These are phyloP conservation scores for Agrilus mali DNA, from an alignment of 2,888 invertebrate species.

Conservation along the genomic window DNA sequence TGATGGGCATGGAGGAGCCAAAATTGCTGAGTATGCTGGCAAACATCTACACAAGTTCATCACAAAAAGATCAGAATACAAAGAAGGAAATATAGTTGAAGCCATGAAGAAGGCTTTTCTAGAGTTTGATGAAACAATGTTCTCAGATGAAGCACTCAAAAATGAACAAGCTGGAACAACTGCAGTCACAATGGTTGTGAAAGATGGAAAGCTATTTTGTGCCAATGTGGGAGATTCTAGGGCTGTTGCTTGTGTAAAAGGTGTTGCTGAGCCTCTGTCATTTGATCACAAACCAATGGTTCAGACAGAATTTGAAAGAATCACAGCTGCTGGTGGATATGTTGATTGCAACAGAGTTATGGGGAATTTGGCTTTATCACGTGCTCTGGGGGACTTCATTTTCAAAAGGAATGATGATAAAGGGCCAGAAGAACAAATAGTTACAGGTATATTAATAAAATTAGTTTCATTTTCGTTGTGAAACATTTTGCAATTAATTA, in stretches of 20 bases:
- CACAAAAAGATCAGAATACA: slow-evolving; percentile 68
- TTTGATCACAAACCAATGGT: slow-evolving; percentile 95
- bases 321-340: slow-evolving; percentile 91
- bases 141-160: slow-evolving; percentile 72
- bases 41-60: slow-evolving; percentile 90
- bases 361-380: slow-evolving; percentile 89
- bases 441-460: slow-evolving; percentile 74
- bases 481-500: too few relatives aligned
- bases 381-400: slow-evolving; percentile 93
- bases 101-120: slow-evolving; percentile 74
- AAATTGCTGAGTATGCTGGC: slow-evolving; percentile 89
- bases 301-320: slow-evolving; percentile 74
- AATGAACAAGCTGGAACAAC: slow-evolving; percentile 94
- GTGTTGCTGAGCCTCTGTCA: slow-evolving; percentile 64
- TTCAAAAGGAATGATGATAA: slow-evolving; percentile 86
- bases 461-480: too few relatives aligned
- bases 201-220: slow-evolving; percentile 78
- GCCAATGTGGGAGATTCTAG: slow-evolving; percentile 97
- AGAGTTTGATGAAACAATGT: slow-evolving; percentile 87
- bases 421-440: slow-evolving; percentile 87
- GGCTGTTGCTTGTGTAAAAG: slow-evolving; percentile 79
- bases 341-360: slow-evolving; percentile 97
- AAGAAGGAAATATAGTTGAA: slow-evolving; percentile 67
- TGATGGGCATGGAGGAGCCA: slow-evolving; percentile 68
- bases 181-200: slow-evolving; percentile 74